phyloP scores from a whole-genome alignment of 30 jellyfish, hydroid and myxozoan species.

The Chrysaora quinquecirrha region DNA sequence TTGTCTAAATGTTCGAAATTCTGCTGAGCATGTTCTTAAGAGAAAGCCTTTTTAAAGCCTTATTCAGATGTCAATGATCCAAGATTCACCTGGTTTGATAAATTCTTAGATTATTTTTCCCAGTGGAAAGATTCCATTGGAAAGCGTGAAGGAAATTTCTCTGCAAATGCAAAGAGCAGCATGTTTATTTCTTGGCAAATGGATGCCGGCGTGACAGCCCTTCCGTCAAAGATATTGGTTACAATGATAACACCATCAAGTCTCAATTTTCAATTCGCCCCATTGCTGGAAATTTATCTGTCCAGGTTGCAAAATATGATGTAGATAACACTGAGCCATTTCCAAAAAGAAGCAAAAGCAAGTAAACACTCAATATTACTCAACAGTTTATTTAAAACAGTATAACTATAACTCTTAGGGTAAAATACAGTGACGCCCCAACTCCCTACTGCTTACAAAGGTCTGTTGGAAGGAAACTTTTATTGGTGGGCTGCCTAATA shows the following conservation, averaged over 20 bases:
- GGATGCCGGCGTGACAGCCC: slow-evolving; percentile 64
- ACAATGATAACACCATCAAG: slow-evolving; percentile 38
- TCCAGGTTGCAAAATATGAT: not conserved
- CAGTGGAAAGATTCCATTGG: slow-evolving; percentile 68
- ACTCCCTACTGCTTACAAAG: no score
- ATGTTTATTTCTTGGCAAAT: slow-evolving; percentile 66
- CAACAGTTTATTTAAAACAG: no score
- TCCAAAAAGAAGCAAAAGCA: slow-evolving; percentile 5
- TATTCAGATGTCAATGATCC: slow-evolving; percentile 18
- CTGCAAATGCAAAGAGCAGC: slow-evolving; percentile 50
- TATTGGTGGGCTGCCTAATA: no score
- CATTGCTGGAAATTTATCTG: slow-evolving; percentile 14
- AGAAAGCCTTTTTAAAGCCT: slow-evolving; percentile 44
- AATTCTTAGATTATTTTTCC: slow-evolving; percentile 39
- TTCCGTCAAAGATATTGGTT: slow-evolving; percentile 32
- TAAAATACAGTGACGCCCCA: no score
- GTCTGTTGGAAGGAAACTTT: no score
- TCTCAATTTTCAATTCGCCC: slow-evolving; percentile 8
- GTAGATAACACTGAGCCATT: not conserved
- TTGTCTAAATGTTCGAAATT: no score
- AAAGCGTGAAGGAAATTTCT: slow-evolving; percentile 41
- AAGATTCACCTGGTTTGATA: slow-evolving; percentile 61
- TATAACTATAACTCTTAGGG: no score
- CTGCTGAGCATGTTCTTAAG: slow-evolving; percentile 32
- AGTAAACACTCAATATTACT: no score